Conservation (phyloP, 2,888 invertebrate genomes). For the Drosophila kuntzei region DNA sequence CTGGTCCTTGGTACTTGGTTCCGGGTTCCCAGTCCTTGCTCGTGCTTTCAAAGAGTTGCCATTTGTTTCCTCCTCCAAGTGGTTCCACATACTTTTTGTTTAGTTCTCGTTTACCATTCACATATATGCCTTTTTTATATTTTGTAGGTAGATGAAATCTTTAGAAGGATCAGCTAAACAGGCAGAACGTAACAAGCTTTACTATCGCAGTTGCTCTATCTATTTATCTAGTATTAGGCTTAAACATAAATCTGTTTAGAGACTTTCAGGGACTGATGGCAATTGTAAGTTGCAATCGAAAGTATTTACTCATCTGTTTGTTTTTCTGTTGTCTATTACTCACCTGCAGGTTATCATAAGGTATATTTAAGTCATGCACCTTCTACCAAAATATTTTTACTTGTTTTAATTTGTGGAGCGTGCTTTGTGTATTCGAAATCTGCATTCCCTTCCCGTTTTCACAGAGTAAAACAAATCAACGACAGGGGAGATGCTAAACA, state of each 20-base stretch:
- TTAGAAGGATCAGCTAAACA: neutral
- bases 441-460: conserved; percentile 41
- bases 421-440: conserved; percentile 64
- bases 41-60: conserved; percentile 41
- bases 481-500: conserved; percentile 9
- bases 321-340: no score
- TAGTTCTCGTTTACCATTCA: conserved; percentile 28
- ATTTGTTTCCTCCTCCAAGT: conserved; percentile 38
- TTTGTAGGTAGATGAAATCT: neutral
- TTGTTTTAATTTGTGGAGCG: conserved; percentile 71
- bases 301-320: no score
- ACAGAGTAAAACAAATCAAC: neutral
- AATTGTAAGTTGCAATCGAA: no score
- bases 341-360: neutral
- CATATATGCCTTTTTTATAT: conserved; percentile 42
- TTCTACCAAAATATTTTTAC: neutral
- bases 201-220: no score
- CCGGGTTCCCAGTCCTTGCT: neutral
- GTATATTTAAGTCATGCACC: neutral
- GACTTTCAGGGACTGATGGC: no score
- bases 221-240: no score
- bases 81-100: conserved; percentile 17
- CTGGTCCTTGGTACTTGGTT: neutral
- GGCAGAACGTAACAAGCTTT: no score
- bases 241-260: no score